Conservation (phyloP, 2,113 vertebrate species). For the Xiphophorus hellerii region DNA sequence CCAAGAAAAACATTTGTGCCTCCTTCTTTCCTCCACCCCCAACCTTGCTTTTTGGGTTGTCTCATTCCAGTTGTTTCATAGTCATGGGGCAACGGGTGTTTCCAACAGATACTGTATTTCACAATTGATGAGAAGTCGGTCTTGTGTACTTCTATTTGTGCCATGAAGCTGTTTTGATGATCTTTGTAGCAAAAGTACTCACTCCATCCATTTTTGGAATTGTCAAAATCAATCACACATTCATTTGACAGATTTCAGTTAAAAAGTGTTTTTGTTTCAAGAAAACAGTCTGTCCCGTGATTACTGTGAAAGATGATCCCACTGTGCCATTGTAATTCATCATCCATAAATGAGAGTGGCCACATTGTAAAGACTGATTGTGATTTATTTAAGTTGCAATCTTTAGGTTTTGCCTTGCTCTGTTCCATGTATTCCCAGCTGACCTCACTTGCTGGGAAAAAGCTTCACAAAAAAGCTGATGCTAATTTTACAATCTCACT, state of each 20-base stretch:
- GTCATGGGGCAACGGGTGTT: neutral
- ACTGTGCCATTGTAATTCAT: neutral
- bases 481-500: constrained; percentile 72
- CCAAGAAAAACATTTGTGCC: too few species aligned
- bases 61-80: neutral
- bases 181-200: neutral
- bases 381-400: constrained; percentile 17
- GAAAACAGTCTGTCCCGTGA: neutral
- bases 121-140: neutral
- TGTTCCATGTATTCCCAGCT: constrained; percentile 55
- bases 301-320: neutral
- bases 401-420: constrained; percentile 23
- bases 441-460: constrained; percentile 12
- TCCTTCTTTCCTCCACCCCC: neutral
- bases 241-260: neutral
- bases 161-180: neutral
- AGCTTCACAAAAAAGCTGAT: constrained; percentile 70
- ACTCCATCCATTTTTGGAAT: neutral
- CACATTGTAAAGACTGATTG: neutral
- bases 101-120: neutral
- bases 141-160: neutral
- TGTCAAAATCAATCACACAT: neutral
- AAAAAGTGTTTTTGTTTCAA: neutral
- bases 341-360: neutral
- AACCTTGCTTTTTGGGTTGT: neutral